Evolutionary conservation across 2,888 invertebrate species (phyloP), one percentile per base, ranked within the genome.

Genomic region (Fabriciana adippe): DNA sequence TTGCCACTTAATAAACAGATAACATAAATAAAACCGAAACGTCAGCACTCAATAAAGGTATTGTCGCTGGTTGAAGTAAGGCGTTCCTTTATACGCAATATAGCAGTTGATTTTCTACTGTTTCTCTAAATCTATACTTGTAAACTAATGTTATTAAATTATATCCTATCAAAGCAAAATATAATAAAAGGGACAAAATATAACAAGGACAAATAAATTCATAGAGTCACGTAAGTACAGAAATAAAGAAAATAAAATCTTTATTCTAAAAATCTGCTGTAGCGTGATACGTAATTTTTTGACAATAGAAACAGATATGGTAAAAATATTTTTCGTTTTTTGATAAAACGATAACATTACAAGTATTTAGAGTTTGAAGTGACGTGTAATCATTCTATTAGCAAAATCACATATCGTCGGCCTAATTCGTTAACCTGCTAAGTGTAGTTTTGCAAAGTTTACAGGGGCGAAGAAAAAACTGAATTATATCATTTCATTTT

Each of bases 21-120:
- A 65, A 53, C 15, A 59, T n/a, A 59, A 51, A 59, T 65, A 65
- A 59, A 65, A 18, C 18, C 18, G 18, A 18, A 18, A 65, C 65
- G 65, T 65, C 65, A 65, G 56, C 65, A 65, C 18, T 59, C 53
- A 45, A 56, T 64, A 50, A 57, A 56, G 45, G 45, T 50, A 35
- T 56, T 35, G 16, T 61, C 60, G 11, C 16, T 61, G 51, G 31
- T 51, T 18, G 18, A 11, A 8, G 15, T n/a, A 1, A 35, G 13
- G 6, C 16, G 14, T 61, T 51, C 15, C 14, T 35, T 51, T 51
- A 50, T 13, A 61, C 51, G 35, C 60, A 61, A 11, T 18, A 35
- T 50, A 16, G 8, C 16, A 5, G 45, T 26, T 47, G 4, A 26
- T 11, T 47, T 59, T 41, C 35, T 41, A 41, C 11, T 11, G 11